Conservation (phyloP, 2,888 invertebrate genomes). For the Dryococelus australis region DNA sequence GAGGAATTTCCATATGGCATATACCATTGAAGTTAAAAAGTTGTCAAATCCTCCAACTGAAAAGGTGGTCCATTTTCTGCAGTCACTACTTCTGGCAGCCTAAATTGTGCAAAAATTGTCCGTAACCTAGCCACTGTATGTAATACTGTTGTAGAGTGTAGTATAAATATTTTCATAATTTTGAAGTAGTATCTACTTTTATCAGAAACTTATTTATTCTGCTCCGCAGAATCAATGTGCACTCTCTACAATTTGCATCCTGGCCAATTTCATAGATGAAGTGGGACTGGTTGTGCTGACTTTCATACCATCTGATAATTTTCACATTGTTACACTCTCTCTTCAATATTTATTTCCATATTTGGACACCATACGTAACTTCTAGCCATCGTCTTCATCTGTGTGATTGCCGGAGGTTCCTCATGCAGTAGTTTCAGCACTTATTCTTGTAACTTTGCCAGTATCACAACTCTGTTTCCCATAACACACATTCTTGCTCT, state of each 20-base stretch:
- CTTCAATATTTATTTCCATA: background rate
- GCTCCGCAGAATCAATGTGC: background rate
- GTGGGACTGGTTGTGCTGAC: background rate
- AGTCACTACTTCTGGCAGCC: background rate
- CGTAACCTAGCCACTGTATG: background rate
- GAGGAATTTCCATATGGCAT: background rate
- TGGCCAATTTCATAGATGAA: background rate
- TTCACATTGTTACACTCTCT: background rate
- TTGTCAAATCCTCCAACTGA: background rate
- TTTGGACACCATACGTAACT: background rate
- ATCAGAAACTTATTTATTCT: constrained; percentile 32
- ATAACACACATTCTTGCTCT: background rate
- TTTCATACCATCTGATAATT: background rate
- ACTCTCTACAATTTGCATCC: background rate
- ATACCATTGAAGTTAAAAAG: background rate
- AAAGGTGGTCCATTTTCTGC: background rate
- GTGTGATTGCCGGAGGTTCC: background rate
- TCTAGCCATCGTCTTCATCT: background rate
- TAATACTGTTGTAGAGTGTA: background rate
- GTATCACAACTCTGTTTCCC: background rate
- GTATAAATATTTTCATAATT: background rate
- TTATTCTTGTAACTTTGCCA: background rate
- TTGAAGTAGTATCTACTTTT: background rate
- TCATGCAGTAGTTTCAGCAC: background rate
- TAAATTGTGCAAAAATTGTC: background rate